Conservation (phyloP, 37 sponge, comb jelly and placozoan genomes). For the Aphrocallistes beatrix region DNA sequence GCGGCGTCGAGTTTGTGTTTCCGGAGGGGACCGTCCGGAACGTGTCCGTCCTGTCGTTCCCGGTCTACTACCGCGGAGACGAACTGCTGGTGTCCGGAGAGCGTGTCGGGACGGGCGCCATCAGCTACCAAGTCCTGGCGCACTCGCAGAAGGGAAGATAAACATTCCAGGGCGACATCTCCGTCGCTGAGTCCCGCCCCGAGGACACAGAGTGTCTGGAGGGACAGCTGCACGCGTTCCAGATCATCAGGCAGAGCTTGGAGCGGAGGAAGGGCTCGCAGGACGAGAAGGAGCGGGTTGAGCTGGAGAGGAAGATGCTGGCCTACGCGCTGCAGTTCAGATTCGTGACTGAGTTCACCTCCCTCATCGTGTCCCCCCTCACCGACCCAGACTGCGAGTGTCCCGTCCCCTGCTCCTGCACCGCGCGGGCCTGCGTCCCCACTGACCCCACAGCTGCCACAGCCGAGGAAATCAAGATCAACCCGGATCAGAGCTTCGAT, state of each 20-base stretch:
- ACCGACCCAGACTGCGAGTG: background rate
- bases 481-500: no score
- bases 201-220: background rate
- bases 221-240: background rate
- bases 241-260: background rate
- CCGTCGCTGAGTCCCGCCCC: background rate
- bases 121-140: background rate
- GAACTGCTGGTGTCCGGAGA: background rate
- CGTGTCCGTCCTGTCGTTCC: background rate
- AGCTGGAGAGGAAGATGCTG: background rate
- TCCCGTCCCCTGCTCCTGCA: background rate
- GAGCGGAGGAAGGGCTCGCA: background rate
- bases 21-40: background rate
- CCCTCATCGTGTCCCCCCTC: constrained; percentile 41
- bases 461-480: background rate
- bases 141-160: background rate
- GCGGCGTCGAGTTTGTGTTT: background rate
- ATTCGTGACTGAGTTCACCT: constrained; percentile 64
- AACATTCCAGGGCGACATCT: background rate
- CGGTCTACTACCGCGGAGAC: background rate
- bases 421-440: background rate
- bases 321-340: constrained; percentile 34
- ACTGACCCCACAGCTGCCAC: background rate
- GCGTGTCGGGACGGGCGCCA: background rate
- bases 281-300: background rate